Conservation (phyloP, 1,140 invertebrate genomes). For the Trichonephila clavata region DNA sequence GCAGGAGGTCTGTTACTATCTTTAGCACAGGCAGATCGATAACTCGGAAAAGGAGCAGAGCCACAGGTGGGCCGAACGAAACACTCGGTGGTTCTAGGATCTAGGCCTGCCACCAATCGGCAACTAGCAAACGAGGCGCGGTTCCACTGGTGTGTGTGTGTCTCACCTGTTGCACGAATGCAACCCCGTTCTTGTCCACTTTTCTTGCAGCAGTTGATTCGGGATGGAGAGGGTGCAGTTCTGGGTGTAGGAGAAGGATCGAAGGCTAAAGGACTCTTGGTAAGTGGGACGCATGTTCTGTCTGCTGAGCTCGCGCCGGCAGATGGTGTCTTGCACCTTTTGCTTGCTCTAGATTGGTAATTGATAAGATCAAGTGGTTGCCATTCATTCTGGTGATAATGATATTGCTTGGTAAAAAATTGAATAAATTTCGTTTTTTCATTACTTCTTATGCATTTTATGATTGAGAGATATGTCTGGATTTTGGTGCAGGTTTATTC, state of each 20-base stretch:
- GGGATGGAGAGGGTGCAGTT: slow-evolving; percentile 48
- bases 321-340: background rate
- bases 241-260: slow-evolving; percentile 21
- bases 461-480: no score
- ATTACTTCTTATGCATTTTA: no score
- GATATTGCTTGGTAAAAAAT: no score
- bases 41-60: slow-evolving; percentile 33
- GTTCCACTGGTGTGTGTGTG: slow-evolving; percentile 25
- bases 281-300: slow-evolving; percentile 10
- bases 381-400: no score
- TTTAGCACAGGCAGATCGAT: slow-evolving; percentile 62
- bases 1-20: slow-evolving; percentile 66
- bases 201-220: slow-evolving; percentile 41
- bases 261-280: slow-evolving; percentile 16
- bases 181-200: slow-evolving; percentile 46
- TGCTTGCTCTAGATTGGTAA: no score
- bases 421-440: no score
- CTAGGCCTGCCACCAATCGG: slow-evolving; percentile 44
- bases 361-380: no score
- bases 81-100: slow-evolving; percentile 22
- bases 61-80: slow-evolving; percentile 54
- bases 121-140: slow-evolving; percentile 50
- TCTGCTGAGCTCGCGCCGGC: background rate
- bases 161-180: slow-evolving; percentile 65
- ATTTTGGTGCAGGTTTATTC: no score